Evolutionary conservation across 2,888 invertebrate genomes (phyloP), one percentile per base, ranked within the genome.

Genomic region (Nephrocerus scutellatus): DNA sequence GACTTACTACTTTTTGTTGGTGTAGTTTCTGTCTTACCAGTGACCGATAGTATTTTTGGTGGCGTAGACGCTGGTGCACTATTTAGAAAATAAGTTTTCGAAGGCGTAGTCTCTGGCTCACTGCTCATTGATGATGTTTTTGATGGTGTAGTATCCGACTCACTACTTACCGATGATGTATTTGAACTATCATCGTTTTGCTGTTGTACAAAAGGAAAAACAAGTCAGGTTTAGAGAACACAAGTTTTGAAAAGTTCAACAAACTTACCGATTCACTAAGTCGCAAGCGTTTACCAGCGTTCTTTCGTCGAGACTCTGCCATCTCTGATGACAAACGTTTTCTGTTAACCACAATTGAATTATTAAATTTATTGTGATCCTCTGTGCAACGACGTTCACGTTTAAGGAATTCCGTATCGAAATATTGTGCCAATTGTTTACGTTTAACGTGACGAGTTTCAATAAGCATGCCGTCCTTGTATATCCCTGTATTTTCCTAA

Each of bases 361-460:
- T 66, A 39, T 58, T 63, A 36, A 67, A 66, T 43, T 48, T 66
- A 39, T 56, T 68, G 44, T 65, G 62, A 48, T 60, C 65, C 36
- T 66, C 66, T 41, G 77, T 77, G 15, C 75, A 74, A 56, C 82
- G 82, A 42, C 82, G 74, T 62, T 85, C 86, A 24, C 82, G 74
- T 60, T 79, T 82, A 28, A 84, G 63, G 46, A 84, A 72, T 49
- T 78, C 77, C 9, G 76, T 74, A 6, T 84, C 77, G 46, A 87
- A 70, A 68, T 85, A 88, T 57, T 80, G 79, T 48, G 74, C 74
- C 24, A 88, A 70, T 53, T 84, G 82, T 66, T 80, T 86, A 59
- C 82, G 79, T 48, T 84, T 84, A 0, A 93, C 91, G 67, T 92
- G 87, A 5, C 85, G 80, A 2, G 90, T 90, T 72, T 92, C 84